Evolutionary conservation across 2,113 vertebrate species (phyloP).

Genomic region (Corapipo altera): DNA sequence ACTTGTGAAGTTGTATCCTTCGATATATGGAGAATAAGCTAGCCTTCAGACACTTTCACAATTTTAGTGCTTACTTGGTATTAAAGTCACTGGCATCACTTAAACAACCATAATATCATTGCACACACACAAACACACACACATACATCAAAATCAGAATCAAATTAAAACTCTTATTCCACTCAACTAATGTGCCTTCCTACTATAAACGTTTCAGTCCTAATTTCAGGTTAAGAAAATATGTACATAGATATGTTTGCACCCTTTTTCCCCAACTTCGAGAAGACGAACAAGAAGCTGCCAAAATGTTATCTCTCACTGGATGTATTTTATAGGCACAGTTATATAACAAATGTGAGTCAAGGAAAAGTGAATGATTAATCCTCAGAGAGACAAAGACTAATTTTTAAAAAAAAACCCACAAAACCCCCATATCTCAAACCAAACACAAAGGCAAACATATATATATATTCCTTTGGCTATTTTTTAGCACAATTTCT

Average conservation of each 20-base stretch:
- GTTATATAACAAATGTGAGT: not conserved
- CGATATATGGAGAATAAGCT: not conserved
- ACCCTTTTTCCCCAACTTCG: not conserved
- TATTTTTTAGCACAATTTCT: slow-evolving; percentile 1
- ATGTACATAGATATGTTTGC: not conserved
- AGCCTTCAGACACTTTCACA: not conserved
- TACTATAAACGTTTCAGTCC: not conserved
- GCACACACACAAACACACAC: not conserved
- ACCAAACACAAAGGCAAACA: not conserved
- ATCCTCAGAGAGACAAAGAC: not conserved
- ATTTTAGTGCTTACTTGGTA: not conserved
- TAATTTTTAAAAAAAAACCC: not conserved
- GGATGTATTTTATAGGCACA: not conserved
- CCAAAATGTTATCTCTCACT: not conserved
- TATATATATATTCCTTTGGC: not conserved
- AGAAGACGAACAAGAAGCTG: not conserved
- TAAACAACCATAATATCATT: not conserved
- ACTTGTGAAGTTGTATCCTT: not conserved
- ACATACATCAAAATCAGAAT: not conserved
- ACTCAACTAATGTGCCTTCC: not conserved
- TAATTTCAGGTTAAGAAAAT: not conserved
- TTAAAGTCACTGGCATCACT: not conserved
- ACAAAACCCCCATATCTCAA: not conserved
- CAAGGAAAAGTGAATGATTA: not conserved
- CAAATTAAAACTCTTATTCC: not conserved